A percentile compares a stretch with the other conserved stretches of the same genome.
phyloP scores from a whole-genome alignment of 2,888 invertebrate genomes.

The Neocrepidodera transversa region DNA sequence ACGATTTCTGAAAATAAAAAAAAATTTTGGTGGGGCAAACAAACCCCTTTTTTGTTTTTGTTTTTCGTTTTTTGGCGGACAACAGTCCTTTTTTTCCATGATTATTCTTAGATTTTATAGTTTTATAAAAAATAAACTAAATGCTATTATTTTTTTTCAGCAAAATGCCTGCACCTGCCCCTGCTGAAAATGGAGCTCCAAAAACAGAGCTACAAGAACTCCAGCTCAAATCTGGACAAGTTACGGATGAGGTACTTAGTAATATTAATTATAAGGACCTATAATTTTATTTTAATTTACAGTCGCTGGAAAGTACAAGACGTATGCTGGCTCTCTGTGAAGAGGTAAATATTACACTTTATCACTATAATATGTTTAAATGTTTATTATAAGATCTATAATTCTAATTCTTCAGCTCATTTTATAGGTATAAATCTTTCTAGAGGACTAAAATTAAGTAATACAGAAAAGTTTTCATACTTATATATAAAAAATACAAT shows the following conservation, averaged over 20 bases:
- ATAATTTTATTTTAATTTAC: constrained; percentile 61
- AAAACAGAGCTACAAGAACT: constrained; percentile 89
- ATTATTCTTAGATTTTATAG: too few species aligned
- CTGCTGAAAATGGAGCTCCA: constrained; percentile 73
- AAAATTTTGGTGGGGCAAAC: too few species aligned
- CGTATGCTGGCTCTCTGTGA: constrained; percentile 93
- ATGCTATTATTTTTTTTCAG: constrained; percentile 3
- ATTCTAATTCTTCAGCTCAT: constrained; percentile 36
- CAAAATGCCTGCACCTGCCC: constrained; percentile 68
- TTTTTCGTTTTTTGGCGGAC: too few species aligned
- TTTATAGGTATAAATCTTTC: constrained; percentile 31
- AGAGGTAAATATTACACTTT: constrained; percentile 74
- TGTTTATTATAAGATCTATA: constrained; percentile 33
- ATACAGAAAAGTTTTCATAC: constrained; percentile 20
- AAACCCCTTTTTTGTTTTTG: too few species aligned
- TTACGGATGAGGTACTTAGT: constrained; percentile 82
- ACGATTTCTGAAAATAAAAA: too few species aligned
- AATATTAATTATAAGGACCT: not conserved
- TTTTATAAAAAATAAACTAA: too few species aligned
- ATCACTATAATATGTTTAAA: constrained; percentile 9
- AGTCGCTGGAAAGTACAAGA: constrained; percentile 91
- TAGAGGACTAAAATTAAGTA: constrained; percentile 35
- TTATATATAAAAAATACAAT: not conserved
- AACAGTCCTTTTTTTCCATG: too few species aligned
- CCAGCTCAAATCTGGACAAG: constrained; percentile 82